Evolutionary conservation across 2,113 vertebrate genomes (phyloP).

Genomic region (Rhadina sibilatrix): DNA sequence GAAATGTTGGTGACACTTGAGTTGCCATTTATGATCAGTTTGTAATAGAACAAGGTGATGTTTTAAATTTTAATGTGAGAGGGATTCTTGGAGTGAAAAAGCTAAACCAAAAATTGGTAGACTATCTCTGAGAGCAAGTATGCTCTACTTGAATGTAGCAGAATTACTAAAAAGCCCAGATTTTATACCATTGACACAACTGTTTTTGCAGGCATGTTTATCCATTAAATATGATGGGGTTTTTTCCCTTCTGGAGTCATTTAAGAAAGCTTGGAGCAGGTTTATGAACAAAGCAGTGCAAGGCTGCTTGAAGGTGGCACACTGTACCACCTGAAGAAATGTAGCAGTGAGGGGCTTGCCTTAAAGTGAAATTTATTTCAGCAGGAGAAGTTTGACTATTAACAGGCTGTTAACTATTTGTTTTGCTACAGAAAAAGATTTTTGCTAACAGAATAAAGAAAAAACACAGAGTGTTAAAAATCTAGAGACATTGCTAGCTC

Average conservation of each 20-base stretch:
- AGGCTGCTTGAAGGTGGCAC: neutral
- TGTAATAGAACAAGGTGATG: neutral
- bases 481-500: neutral
- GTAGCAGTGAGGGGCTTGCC: neutral
- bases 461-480: neutral
- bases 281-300: neutral
- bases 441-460: neutral
- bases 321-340: neutral
- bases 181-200: neutral
- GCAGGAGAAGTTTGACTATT: neutral
- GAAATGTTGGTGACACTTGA: neutral
- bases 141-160: neutral
- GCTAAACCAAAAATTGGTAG: neutral
- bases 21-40: neutral
- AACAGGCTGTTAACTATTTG: neutral
- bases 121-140: neutral
- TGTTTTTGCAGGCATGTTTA: neutral
- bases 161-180: neutral
- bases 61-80: neutral
- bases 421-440: neutral
- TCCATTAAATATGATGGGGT: neutral
- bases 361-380: neutral
- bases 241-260: neutral
- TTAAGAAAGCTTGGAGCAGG: neutral
- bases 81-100: neutral